Base-by-base conservation (phyloP, 2,797 vertebrate species). In the Ctenopoma kingsleyae region DNA sequence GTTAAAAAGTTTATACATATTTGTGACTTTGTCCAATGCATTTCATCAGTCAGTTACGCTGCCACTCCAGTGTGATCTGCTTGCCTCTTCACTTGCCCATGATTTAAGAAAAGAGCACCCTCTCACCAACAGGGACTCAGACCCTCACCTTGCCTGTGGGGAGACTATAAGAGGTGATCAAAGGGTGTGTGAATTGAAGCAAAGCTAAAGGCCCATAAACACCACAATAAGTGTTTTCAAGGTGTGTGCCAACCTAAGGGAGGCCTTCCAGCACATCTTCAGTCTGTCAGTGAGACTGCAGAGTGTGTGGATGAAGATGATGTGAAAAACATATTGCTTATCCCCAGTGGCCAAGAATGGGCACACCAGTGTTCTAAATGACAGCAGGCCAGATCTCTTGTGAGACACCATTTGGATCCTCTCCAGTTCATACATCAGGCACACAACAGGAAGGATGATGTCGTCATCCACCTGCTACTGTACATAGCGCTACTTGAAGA, bases 261-360 rank as follows among this genome's bases (percentile, higher is more conserved):
- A 83, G 71, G 76, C 74, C 81, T 82, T 88, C 61, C 63, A 86
- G 76, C 60, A 59, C 63, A 82, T 84, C 59, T 70, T 75, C 76
- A 71, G 41, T 80, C 83, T 82, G 81, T 79, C 76, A 85, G 55
- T 67, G 69, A 75, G 63, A 60, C 67, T 49, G 66, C 57, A 76
- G 63, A 67, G 64, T 77, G 41, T 57, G 54, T 68, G 50, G 74
- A 83, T 87, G 30, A 32, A 32, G 79, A 87, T 83, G 69, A 78
- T 81, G 73, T 82, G 80, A 80, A 72, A 79, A 74, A 58, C 76
- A 74, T 71, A 52, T 75, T 56, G 60, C 60, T 76, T 48, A 52
- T 72, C 76, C 74, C 63, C 71, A 41, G 67, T 81, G 75, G 81
- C 76, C 66, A 81, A 48, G 52, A 72, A 81, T 32, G 64, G 56